phyloP scores from a whole-genome alignment of 2,888 invertebrate genomes.

The Deilephila porcellus region DNA sequence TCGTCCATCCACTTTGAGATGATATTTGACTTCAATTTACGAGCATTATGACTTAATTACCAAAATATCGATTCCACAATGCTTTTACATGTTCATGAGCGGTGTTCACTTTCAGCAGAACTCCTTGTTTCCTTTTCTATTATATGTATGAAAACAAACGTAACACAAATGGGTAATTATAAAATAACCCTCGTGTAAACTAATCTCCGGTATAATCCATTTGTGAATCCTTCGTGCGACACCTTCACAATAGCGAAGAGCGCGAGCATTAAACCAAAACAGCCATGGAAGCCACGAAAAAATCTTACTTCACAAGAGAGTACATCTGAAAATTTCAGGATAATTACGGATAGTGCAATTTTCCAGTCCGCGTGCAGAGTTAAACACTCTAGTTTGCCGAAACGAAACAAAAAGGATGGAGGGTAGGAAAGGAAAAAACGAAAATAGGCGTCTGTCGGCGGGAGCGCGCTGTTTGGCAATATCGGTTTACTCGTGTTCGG shows the following conservation, averaged over 20 bases:
- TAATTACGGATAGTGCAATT: slow-evolving; percentile 74
- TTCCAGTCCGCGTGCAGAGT: slow-evolving; percentile 53
- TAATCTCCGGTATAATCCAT: neutral
- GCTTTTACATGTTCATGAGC: too few species aligned
- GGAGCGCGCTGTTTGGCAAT: slow-evolving; percentile 7
- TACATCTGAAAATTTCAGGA: slow-evolving; percentile 49
- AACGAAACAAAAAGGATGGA: slow-evolving; percentile 44
- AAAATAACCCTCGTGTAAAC: neutral
- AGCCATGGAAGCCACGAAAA: slow-evolving; percentile 20
- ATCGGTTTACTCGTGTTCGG: slow-evolving; percentile 3
- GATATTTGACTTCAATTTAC: too few species aligned
- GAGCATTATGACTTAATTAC: too few species aligned
- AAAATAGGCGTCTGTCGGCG: slow-evolving; percentile 26
- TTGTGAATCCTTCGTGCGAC: neutral
- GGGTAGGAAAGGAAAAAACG: slow-evolving; percentile 31
- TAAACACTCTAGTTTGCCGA: slow-evolving; percentile 60
- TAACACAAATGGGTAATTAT: neutral
- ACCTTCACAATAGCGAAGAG: neutral
- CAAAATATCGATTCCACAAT: too few species aligned
- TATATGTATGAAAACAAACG: too few species aligned
- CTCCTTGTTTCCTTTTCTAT: too few species aligned
- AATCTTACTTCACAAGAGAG: slow-evolving; percentile 31
- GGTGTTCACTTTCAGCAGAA: too few species aligned
- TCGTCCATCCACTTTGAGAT: too few species aligned
- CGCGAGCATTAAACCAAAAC: slow-evolving; percentile 16